Evolutionary conservation across 2,797 vertebrate species (phyloP).

Genomic region (Ciconia nigra): DNA sequence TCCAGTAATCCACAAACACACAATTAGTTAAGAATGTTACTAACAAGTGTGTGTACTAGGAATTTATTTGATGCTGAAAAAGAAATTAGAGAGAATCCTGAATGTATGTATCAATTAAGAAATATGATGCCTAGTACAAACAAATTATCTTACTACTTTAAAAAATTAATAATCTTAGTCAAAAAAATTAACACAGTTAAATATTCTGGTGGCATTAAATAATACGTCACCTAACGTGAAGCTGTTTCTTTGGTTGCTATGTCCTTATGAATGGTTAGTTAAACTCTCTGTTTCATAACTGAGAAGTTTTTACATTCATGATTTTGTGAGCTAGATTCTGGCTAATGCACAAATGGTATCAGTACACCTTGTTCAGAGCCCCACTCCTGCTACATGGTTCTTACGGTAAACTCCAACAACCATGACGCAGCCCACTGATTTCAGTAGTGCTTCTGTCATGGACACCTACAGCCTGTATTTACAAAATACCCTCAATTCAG

Average conservation of each 20-base stretch:
- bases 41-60: neutral
- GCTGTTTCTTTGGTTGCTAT: neutral
- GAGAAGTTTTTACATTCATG: neutral
- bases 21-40: neutral
- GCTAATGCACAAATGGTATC: neutral
- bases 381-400: neutral
- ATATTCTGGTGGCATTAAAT: neutral
- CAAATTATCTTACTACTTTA: neutral
- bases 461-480: neutral
- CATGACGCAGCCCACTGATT: neutral
- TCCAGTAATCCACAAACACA: neutral
- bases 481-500: neutral
- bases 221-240: accelerated
- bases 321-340: neutral
- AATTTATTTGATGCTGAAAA: neutral
- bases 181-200: neutral
- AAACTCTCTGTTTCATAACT: neutral
- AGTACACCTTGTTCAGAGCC: neutral
- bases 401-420: neutral
- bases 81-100: neutral
- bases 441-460: neutral
- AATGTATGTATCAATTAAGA: neutral
- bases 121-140: neutral
- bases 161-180: neutral
- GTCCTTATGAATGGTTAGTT: neutral